Percentiles rank a stretch among this genome's conserved stretches.
Evolutionary conservation across 2,888 invertebrate species (phyloP).

Genomic region (Salticus scenicus): DNA sequence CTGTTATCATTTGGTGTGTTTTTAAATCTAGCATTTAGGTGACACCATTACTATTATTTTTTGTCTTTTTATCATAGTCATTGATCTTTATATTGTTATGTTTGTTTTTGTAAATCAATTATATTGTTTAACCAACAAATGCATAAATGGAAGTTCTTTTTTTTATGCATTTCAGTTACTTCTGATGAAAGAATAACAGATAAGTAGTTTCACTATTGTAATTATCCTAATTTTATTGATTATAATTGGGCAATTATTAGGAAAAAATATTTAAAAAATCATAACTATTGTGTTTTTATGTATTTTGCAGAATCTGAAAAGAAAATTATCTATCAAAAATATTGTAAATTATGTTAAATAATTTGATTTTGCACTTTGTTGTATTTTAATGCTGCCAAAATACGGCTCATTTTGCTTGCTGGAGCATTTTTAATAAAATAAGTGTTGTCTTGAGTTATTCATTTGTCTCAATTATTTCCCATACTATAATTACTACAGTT

Average conservation of each 20-base stretch:
- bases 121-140: too few species aligned
- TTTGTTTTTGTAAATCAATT: too few species aligned
- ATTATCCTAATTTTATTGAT: not conserved
- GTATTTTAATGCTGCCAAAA: constrained; percentile 41
- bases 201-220: too few species aligned
- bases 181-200: not conserved
- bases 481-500: too few species aligned
- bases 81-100: too few species aligned
- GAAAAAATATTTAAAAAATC: not conserved
- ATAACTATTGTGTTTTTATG: not conserved
- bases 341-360: constrained; percentile 2
- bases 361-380: constrained; percentile 26
- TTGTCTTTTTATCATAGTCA: too few species aligned
- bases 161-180: not conserved
- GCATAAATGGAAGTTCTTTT: too few species aligned
- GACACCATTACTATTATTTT: too few species aligned
- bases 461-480: too few species aligned
- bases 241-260: not conserved
- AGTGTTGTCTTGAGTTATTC: constrained; percentile 40
- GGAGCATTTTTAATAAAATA: constrained; percentile 61
- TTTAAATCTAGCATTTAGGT: too few species aligned
- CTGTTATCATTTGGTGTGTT: not conserved
- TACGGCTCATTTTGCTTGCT: constrained; percentile 47
- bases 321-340: not conserved
- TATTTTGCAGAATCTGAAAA: not conserved